Base-by-base conservation (phyloP, 37 sponge, comb jelly and placozoan species). In the Aphrocallistes beatrix region DNA sequence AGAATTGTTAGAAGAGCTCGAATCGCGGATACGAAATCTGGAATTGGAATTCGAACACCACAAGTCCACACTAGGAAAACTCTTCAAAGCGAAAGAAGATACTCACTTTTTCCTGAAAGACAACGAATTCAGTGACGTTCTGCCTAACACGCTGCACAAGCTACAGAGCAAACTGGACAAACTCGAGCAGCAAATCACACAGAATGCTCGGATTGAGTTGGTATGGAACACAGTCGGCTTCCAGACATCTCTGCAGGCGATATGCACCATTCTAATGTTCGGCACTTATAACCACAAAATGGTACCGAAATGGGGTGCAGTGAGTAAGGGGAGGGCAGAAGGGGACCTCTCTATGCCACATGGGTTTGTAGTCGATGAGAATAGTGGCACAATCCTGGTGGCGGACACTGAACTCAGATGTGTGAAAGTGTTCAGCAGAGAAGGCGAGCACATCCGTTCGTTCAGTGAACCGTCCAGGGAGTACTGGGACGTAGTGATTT, bases 101-200 rank as follows among this genome's bases (percentile, higher is more conserved):
- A 13, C 75, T 28, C 75, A 60, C 21, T 8, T 60, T 21, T 60
- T 60, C 75, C 21, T 60, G 25, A 60, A 60, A 28, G 75, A 60
- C 75, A 60, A 60, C 34, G 75, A 60, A 28, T 60, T 60, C 34
- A 60, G 75, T 60, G 75, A 60, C 75, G 75, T 60, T 25, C 34
- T 60, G 3, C 75, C 75, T 60, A 60, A 60, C 75, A 60, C 75
- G 32, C 34, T 60, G n/a, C 75, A 60, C 1, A 60, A 60, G 34
- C 34, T 60, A 60, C 75, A 60, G 21, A 25, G 75, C 75, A 60
- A 60, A 28, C 34, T 60, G 3, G 75, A 60, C 75, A 60, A 6
- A 8, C 21, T 60, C 17, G 75, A 60, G n/a, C 75, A 60, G 21
- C 75, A 32, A 28, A 60, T 60, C 3, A 19, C 75, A 6, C 75